Evolutionary conservation across 2,113 vertebrate genomes (phyloP), one percentile per base, ranked within the genome.

Genomic region (Xiphorhynchus elegans): DNA sequence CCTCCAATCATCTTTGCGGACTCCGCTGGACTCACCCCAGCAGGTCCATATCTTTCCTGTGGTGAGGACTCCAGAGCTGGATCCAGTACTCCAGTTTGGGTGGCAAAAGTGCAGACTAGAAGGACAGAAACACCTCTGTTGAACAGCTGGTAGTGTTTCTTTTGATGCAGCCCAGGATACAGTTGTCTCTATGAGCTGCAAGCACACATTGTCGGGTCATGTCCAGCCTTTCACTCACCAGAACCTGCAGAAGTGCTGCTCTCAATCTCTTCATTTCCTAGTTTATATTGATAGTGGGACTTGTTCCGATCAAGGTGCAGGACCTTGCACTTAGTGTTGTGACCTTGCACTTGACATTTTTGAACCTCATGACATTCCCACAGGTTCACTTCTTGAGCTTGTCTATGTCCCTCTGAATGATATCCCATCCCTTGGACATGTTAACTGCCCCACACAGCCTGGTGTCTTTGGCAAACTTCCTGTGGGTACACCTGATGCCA

Each of bases 121-220:
- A 35, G 18, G 26, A 29, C 10, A 39, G 26, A 56, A 70, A 35
- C 10, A 19, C 7, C 24, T 58, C 11, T 9, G 14, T 35, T 2
- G 5, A 2, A 7, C 11, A 33, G 31, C 17, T 21, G 29, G 11
- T n/a, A 6, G 2, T 31, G 17, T 8, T 62, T 26, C 20, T 55
- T 83, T 55, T 8, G 11, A 23, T 63, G 47, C 9, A 83, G 25
- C 19, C 29, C 39, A 26, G n/a, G 20, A 17, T 40, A 68, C 20
- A 13, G 29, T 8, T 60, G 20, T 4, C n/a, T 53, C 62, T 75
- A n/a, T 62, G 69, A n/a, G 15, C 23, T 53, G 55, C 16, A 31
- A 29, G 12, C 2, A 3, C 13, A 62, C 0, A 0, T 40, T 49
- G 9, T 5, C 0, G 0, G n/a, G 13, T 55, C 40, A 2, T 19